These are phyloP conservation scores for Ivindomyrus marchei DNA, from an alignment of 2,113 vertebrate species.

Conservation along the genomic window DNA sequence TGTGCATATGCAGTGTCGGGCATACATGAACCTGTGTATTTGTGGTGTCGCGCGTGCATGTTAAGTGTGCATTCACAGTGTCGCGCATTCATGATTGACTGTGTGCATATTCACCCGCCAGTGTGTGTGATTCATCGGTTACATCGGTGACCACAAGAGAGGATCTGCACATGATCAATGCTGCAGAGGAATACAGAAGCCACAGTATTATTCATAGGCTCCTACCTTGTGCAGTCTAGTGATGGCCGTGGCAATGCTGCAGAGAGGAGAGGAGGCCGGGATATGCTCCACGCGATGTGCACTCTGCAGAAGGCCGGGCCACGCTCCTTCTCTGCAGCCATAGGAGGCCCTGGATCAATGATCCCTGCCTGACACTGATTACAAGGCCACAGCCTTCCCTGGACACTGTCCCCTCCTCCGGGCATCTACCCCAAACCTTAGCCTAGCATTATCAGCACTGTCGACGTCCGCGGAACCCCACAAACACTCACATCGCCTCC, in stretches of 20 bases:
- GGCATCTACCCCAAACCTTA: background rate
- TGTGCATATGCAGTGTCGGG: too few relatives aligned
- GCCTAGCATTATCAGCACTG: background rate
- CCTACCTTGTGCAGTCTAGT: slow-evolving; percentile 8
- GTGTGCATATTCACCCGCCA: background rate
- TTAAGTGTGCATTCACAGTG: background rate
- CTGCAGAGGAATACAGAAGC: background rate
- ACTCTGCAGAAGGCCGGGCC: slow-evolving; percentile 21
- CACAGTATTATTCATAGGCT: background rate
- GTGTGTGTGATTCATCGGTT: background rate
- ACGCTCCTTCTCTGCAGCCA: slow-evolving; percentile 32
- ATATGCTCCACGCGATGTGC: background rate
- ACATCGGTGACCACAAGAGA: background rate
- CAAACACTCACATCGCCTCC: background rate
- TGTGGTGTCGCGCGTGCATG: background rate
- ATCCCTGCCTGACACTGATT: slow-evolving; percentile 49
- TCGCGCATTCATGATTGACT: background rate
- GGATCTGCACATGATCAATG: background rate
- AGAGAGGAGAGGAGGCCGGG: background rate
- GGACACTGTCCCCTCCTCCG: slow-evolving; percentile 51
- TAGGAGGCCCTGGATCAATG: slow-evolving; percentile 32
- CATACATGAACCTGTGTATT: background rate
- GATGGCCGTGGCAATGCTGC: background rate
- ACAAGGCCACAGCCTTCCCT: slow-evolving; percentile 56
- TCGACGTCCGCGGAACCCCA: background rate